Evolutionary conservation across 1,140 invertebrate species (phyloP), one percentile per base, ranked within the genome.

Genomic region (Apis cerana): DNA sequence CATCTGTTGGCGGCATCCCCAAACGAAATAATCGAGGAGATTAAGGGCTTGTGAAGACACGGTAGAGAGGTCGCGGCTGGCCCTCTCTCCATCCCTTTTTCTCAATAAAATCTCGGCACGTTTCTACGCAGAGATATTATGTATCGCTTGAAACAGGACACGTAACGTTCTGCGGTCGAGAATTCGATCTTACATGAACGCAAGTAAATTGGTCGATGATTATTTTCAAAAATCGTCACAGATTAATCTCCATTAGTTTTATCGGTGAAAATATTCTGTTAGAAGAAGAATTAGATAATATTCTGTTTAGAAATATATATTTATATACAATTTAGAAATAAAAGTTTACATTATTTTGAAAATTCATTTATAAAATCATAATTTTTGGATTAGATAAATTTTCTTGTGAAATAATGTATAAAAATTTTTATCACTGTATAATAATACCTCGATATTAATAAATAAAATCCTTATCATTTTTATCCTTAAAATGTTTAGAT

Each of bases 1-100:
- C 87, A 88, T 88, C 87, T 88, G 87, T 87, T 87, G 83, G 87
- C 87, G 87, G 87, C 87, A 88, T 88, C 85, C 87, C 85, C 86
- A 85, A 88, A 88, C 87, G 86, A 88, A 88, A 88, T 88, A 87
- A 87, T 88, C 87, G 87, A 72, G 83, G 71, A 88, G 87, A 88
- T 88, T 88, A 88, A 82, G 85, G 87, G 61, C 77, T 75, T 72
- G 85, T 74, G 68, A 27, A 75, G 76, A 75, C 21, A 61, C 64
- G 77, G 70, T 9, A 59, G 33, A 1, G 69, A 75, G 84, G 65
- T 77, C 78, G 80, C 74, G 62, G 76, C 58, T 52, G n/a, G n/a
- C 19, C 75, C 19, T 1, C 27, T 13, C n/a, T 8, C 71, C 71
- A 7, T 1, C n/a, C 17, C 68, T 75, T 75, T 77, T 84, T 86